phyloP scores from a whole-genome alignment of 1,140 invertebrate genomes.

The Copidosoma floridanum region DNA sequence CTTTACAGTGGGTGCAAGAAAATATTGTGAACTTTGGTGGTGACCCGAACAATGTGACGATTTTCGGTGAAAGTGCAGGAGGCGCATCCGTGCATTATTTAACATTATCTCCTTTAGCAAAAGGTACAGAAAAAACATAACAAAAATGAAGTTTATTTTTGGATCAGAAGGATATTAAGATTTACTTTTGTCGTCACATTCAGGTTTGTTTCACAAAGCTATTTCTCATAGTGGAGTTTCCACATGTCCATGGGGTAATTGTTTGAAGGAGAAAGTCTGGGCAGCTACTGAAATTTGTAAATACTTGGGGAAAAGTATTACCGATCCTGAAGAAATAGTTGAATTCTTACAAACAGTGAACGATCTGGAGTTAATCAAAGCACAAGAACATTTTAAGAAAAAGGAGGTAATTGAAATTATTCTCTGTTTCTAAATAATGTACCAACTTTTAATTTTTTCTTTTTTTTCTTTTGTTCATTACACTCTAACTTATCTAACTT shows the following conservation, averaged over 20 bases:
- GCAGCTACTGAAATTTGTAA: conserved; percentile 47
- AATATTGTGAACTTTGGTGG: conserved; percentile 65
- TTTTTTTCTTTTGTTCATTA: no score
- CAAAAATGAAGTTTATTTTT: no score
- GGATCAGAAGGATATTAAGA: no score
- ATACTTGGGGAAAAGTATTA: conserved; percentile 36
- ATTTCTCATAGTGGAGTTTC: conserved; percentile 75
- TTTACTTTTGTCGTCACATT: no score
- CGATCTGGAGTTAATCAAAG: conserved; percentile 21
- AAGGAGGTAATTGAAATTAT: conserved; percentile 5
- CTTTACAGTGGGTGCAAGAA: conserved; percentile 48
- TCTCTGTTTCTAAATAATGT: no score
- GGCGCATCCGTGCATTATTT: conserved; percentile 47
- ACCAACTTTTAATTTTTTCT: no score
- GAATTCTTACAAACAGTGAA: conserved; percentile 39
- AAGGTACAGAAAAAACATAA: no score
- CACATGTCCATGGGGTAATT: conserved; percentile 70
- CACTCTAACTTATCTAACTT: not conserved
- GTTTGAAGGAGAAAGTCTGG: conserved; percentile 42
- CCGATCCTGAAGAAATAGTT: conserved; percentile 33
- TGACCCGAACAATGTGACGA: conserved; percentile 61
- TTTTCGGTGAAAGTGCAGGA: conserved; percentile 65
- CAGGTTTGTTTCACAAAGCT: conserved; percentile 68
- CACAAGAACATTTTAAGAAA: conserved; percentile 27
- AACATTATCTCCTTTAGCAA: conserved; percentile 28